Percentiles rank a stretch among this genome's conserved stretches.
phyloP scores from a whole-genome alignment of 2,888 invertebrate genomes.

The Lasioglossum calceatum region DNA sequence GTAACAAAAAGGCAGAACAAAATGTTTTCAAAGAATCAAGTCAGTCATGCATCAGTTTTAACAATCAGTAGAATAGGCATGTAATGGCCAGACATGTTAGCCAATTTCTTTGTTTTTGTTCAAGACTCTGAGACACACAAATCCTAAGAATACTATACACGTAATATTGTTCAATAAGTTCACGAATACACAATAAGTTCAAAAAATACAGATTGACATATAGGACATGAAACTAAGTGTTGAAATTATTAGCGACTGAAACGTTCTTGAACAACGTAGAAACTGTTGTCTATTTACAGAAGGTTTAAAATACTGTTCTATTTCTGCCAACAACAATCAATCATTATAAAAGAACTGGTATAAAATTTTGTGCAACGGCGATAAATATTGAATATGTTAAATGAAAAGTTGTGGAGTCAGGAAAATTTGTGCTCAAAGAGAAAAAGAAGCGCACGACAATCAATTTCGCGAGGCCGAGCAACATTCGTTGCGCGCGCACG shows the following conservation, averaged over 20 bases:
- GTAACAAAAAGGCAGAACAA: too few relatives aligned
- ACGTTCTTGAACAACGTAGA: not conserved
- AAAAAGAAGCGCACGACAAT: not conserved
- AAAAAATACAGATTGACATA: too few relatives aligned
- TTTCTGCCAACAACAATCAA: not conserved
- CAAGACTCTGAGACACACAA: not conserved
- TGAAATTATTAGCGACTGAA: too few relatives aligned
- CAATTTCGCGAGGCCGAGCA: not conserved
- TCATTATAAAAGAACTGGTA: not conserved
- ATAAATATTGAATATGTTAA: not conserved
- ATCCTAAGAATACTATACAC: not conserved
- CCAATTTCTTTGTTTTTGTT: too few relatives aligned
- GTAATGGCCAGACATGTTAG: not conserved
- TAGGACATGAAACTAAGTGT: too few relatives aligned
- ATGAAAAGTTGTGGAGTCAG: not conserved
- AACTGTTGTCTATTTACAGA: not conserved
- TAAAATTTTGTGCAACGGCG: not conserved
- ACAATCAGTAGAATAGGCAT: not conserved
- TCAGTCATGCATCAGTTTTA: too few relatives aligned
- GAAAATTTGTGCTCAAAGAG: not conserved
- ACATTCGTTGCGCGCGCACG: not conserved
- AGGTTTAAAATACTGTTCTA: not conserved
- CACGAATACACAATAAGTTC: too few relatives aligned
- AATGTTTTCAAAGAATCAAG: too few relatives aligned
- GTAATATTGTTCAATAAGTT: too few relatives aligned